Percentiles rank a stretch among this genome's conserved stretches.
Evolutionary conservation across 2,797 vertebrate genomes (phyloP).

Genomic region (Myotis myotis): DNA sequence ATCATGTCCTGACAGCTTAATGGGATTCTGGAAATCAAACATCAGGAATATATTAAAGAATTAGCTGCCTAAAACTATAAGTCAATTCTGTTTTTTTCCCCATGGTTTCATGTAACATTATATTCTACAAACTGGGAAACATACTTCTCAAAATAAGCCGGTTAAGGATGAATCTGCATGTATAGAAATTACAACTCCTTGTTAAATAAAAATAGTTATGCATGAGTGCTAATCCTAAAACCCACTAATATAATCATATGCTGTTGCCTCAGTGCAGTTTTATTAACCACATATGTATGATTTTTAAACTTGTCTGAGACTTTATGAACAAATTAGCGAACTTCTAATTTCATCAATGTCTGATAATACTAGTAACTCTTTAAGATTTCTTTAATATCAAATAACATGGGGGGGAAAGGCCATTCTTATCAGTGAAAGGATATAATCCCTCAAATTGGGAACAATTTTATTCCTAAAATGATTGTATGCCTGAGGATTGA

Average conservation of each 20-base stretch:
- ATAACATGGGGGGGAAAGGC: neutral
- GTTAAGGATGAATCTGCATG: neutral
- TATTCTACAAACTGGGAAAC: neutral
- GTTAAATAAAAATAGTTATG: neutral
- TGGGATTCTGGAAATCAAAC: constrained; percentile 3
- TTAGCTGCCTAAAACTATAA: constrained; percentile 13
- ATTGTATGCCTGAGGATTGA: neutral
- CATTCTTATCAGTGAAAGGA: neutral
- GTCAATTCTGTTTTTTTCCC: neutral
- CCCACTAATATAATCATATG: neutral
- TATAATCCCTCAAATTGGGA: neutral
- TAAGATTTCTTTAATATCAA: neutral
- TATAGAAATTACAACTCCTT: neutral
- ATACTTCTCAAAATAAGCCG: neutral
- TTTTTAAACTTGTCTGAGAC: constrained; percentile 27
- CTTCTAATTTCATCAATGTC: neutral
- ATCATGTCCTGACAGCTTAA: neutral
- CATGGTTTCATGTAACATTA: constrained; percentile 7
- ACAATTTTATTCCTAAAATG: neutral
- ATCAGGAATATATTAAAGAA: constrained; percentile 25
- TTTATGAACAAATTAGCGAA: neutral
- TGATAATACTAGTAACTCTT: neutral
- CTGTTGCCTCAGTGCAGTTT: neutral
- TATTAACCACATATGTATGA: neutral
- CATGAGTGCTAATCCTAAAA: neutral